Conservation (phyloP, 2,113 vertebrate genomes). For the Rhinoptilus africanus region DNA sequence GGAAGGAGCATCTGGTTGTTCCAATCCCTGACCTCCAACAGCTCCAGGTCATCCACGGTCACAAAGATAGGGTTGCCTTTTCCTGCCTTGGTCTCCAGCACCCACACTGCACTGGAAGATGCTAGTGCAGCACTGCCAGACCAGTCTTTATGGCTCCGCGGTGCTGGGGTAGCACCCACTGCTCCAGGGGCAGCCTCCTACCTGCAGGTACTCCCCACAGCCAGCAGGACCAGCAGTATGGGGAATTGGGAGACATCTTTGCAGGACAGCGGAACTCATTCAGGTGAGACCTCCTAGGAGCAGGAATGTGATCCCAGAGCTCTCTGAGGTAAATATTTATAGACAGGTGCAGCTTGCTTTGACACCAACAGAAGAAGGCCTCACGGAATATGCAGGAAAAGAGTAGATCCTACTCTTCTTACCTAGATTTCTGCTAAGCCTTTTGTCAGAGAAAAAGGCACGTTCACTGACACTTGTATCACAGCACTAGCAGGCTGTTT, state of each 20-base stretch:
- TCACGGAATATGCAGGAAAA: background rate
- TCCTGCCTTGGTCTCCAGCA: background rate
- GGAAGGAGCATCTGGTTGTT: background rate
- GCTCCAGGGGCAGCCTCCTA: background rate
- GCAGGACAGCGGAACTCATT: background rate
- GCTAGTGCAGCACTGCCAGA: background rate
- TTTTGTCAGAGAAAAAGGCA: background rate
- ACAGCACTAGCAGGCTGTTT: accelerated
- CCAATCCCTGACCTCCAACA: background rate
- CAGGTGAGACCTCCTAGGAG: background rate
- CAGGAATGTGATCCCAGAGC: background rate
- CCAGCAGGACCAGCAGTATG: background rate
- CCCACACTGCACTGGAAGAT: accelerated
- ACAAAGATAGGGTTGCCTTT: background rate
- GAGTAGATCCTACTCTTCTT: accelerated
- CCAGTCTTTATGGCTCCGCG: background rate
- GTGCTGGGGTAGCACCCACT: no score
- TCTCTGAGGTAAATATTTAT: background rate
- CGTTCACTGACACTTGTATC: background rate
- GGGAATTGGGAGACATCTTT: background rate
- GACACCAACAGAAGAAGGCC: background rate
- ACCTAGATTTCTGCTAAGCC: background rate
- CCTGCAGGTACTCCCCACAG: background rate
- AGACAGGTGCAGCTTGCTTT: background rate
- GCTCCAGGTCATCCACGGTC: background rate